A percentile compares a stretch with the other conserved stretches of the same genome.
These are phyloP conservation scores for Danio kyathit DNA, from an alignment of 2,797 vertebrate genomes.

Conservation along the genomic window DNA sequence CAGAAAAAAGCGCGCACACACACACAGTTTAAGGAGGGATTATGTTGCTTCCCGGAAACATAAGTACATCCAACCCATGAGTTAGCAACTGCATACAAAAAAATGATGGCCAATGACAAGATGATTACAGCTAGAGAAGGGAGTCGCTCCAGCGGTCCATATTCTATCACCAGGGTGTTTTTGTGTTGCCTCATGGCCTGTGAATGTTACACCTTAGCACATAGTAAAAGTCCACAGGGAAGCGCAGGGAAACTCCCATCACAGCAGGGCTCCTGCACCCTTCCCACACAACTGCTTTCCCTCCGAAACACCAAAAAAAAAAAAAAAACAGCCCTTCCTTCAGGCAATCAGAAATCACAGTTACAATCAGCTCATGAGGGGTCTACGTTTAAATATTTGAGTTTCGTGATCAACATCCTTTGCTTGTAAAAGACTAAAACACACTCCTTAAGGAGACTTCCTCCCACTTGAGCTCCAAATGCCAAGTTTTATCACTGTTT, in stretches of 20 bases:
- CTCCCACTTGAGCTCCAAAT: conserved; percentile 21
- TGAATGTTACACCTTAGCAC: conserved; percentile 51
- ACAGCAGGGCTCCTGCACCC: conserved; percentile 58
- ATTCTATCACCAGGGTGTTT: conserved; percentile 50
- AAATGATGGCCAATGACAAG: background rate
- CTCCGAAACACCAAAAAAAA: conserved; percentile 25
- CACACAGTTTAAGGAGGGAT: background rate
- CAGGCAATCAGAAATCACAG: conserved; percentile 8
- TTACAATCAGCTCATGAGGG: background rate
- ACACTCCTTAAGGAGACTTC: background rate
- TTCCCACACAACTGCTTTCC: conserved; percentile 47
- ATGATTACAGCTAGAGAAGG: conserved; percentile 24
- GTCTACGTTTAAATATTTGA: conserved; percentile 11
- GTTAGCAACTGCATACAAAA: conserved; percentile 15
- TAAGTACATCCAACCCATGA: background rate
- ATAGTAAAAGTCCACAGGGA: conserved; percentile 42
- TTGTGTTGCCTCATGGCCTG: conserved; percentile 33
- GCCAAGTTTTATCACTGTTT: conserved; percentile 12
- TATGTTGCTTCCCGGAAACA: background rate
- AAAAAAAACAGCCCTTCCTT: conserved; percentile 39
- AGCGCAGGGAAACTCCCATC: conserved; percentile 52
- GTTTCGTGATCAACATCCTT: background rate
- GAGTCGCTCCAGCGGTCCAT: conserved; percentile 8
- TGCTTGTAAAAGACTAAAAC: background rate
- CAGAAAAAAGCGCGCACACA: background rate